Base-by-base conservation (phyloP, 2,888 invertebrate genomes). In the Lithophane ornitopus region DNA sequence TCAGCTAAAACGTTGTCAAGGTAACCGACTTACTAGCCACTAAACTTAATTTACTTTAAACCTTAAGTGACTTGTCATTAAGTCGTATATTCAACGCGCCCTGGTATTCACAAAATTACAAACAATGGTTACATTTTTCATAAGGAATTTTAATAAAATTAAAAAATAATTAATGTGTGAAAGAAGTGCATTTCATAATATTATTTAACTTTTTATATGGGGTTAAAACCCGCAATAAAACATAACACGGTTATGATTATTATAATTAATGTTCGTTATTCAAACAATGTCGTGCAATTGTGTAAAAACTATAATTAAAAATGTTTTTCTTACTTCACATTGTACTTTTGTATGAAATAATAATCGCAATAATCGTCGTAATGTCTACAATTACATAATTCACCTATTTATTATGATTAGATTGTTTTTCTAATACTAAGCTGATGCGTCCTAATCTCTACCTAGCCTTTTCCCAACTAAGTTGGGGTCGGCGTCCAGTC, bases 201-300 rank as follows among this genome's bases (percentile, higher is more conserved):
- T 85, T 77, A 85, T 75, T 87, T 74, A 83, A 88, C 76, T 46
- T 41, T 72, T 58, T 75, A 70, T 79, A 73, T 69, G 70, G 62
- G 77, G 72, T 83, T 74, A 86, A 74, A 70, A 83, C 44, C 39
- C 67, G 67, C 63, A 77, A 26, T 70, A 34, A 82, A 77, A 62
- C 26, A 28, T 76, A 46, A 68, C 16, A 63, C 70, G 9, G 14
- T 83, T 69, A 69, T 44, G 28, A 68, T 11, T 66, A 28, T 46
- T 34, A 61, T 9, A n/a, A 11, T 54, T 22, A 34, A 54, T 41
- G 49, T 78, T 52, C 28, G 16, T 74, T 56, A 74, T 77, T 14
- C 0, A 70, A 56, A 69, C 44, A 56, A 56, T 69, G 61, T 56
- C 22, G 8, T 22, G 8, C 19, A 72, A 39, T 44, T 66, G 34